Conservation (phyloP, 2,888 invertebrate genomes). For the Philereme transversata region DNA sequence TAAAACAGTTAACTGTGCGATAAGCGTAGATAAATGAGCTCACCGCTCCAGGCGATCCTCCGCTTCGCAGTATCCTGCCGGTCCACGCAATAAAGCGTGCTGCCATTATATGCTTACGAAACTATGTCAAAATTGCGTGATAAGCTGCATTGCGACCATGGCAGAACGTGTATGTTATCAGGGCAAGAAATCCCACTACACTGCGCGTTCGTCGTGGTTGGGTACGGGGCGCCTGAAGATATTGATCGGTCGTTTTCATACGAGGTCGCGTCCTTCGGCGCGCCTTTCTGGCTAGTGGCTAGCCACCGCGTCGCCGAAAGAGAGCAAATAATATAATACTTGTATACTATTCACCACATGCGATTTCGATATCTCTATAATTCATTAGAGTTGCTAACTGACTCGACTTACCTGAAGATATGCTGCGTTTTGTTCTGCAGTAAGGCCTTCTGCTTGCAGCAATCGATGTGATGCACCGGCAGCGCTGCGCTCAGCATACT, state of each 20-base stretch:
- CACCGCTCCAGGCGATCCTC: conserved; percentile 80
- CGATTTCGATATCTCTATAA: neutral
- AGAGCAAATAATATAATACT: conserved; percentile 10
- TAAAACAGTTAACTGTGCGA: conserved; percentile 64
- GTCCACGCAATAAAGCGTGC: conserved; percentile 73
- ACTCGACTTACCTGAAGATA: conserved; percentile 87
- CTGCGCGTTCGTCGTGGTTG: conserved; percentile 65
- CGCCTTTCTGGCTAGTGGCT: conserved; percentile 68
- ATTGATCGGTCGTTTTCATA: conserved; percentile 74
- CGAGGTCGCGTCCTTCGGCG: conserved; percentile 83
- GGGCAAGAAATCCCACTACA: conserved; percentile 66
- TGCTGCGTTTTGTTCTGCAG: conserved; percentile 93
- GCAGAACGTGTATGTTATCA: conserved; percentile 63
- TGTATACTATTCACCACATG: neutral
- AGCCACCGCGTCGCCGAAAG: conserved; percentile 19
- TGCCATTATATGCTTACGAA: conserved; percentile 54
- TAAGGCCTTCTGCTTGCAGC: conserved; percentile 92
- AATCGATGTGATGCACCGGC: conserved; percentile 91
- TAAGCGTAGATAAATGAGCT: conserved; percentile 79
- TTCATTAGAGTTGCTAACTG: neutral
- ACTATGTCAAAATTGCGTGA: conserved; percentile 24
- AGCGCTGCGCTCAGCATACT: conserved; percentile 91
- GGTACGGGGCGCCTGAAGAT: conserved; percentile 61
- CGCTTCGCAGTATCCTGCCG: conserved; percentile 73
- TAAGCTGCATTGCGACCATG: conserved; percentile 45